These are phyloP conservation scores for Quadriops clusia DNA, from an alignment of 2,888 invertebrate genomes.

Conservation along the genomic window DNA sequence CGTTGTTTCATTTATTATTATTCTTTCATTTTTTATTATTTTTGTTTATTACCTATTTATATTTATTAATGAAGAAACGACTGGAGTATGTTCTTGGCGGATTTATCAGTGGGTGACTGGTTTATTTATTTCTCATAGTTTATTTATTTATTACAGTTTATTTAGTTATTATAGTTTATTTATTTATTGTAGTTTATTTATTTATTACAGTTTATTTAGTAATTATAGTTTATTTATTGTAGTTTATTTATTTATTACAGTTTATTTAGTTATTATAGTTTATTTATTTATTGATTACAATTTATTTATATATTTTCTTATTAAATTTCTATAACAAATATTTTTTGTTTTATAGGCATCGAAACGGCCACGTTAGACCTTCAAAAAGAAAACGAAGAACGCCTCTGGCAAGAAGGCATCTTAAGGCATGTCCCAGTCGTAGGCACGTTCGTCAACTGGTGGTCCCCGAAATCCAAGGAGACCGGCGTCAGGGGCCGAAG, in stretches of 20 bases:
- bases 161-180: too few species aligned
- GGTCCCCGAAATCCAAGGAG: slow-evolving; percentile 70
- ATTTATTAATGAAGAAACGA: too few species aligned
- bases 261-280: slow-evolving; percentile 5
- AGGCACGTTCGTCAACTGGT: slow-evolving; percentile 91
- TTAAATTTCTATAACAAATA: slow-evolving; percentile 1
- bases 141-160: too few species aligned
- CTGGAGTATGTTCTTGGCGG: too few species aligned
- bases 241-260: slow-evolving; percentile 1
- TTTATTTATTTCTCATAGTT: too few species aligned
- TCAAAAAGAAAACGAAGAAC: slow-evolving; percentile 79
- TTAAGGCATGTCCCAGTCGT: slow-evolving; percentile 90
- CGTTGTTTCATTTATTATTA: too few species aligned
- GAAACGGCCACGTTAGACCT: slow-evolving; percentile 87
- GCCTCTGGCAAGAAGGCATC: slow-evolving; percentile 89
- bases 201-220: too few species aligned
- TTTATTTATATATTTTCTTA: slow-evolving; percentile 4
- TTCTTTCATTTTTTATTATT: too few species aligned
- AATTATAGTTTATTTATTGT: too few species aligned
- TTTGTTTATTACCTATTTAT: slow-evolving; percentile 4
- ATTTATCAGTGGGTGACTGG: too few species aligned
- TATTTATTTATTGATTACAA: slow-evolving; percentile 3
- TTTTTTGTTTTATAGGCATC: slow-evolving; percentile 51
- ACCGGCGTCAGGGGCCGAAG: slow-evolving; percentile 70
- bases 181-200: too few species aligned